Percentiles rank a stretch among this genome's conserved stretches.
Conservation (phyloP, 2,113 vertebrate genomes). For the Protomyctophum bolini region DNA sequence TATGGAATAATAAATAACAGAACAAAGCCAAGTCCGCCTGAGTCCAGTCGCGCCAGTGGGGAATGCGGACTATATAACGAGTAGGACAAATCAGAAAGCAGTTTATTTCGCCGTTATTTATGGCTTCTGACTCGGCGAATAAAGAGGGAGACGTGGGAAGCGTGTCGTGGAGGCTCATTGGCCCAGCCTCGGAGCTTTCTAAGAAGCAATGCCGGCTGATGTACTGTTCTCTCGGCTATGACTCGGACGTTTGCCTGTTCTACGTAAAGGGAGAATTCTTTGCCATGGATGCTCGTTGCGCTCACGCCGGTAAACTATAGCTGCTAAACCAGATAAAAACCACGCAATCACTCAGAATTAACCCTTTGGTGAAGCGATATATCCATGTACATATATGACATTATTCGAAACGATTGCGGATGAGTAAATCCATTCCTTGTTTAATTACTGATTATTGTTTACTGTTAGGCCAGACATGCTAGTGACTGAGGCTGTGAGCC, state of each 20-base stretch:
- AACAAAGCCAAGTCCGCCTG: constrained; percentile 13
- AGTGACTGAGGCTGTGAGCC: too few relatives aligned
- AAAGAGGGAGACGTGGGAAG: constrained; percentile 43
- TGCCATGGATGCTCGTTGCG: constrained; percentile 79
- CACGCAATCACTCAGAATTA: not conserved
- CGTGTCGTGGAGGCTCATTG: constrained; percentile 72
- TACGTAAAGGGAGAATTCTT: constrained; percentile 73
- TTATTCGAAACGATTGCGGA: too few relatives aligned
- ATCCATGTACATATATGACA: not conserved
- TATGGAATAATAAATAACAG: constrained; percentile 35
- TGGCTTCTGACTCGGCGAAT: constrained; percentile 65
- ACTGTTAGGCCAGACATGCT: too few relatives aligned
- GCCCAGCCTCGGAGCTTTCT: constrained; percentile 69
- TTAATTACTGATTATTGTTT: too few relatives aligned
- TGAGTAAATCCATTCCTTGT: too few relatives aligned
- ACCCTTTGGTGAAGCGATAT: not conserved
- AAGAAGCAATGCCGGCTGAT: constrained; percentile 69
- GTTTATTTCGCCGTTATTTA: constrained; percentile 24
- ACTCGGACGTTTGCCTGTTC: constrained; percentile 75
- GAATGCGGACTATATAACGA: constrained; percentile 1
- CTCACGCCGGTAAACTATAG: constrained; percentile 70
- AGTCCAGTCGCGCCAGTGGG: constrained; percentile 14
- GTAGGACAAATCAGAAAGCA: constrained; percentile 31
- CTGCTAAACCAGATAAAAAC: not conserved
- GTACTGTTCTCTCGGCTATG: constrained; percentile 67